Evolutionary conservation across 2,797 vertebrate species (phyloP), one percentile per base, ranked within the genome.

Genomic region (Leuciscus waleckii): DNA sequence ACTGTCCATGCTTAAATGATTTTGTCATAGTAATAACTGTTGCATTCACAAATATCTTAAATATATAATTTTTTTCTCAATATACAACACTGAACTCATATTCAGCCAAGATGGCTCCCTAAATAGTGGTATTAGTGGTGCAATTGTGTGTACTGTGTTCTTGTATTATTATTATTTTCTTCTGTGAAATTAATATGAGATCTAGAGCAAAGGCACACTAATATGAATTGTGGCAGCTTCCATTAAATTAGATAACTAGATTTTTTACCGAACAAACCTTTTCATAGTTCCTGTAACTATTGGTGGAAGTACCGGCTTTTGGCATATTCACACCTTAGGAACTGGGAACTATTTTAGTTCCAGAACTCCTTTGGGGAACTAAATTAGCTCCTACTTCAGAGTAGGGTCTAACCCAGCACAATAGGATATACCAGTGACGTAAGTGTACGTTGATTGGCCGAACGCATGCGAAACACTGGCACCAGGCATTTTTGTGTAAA

Each of bases 1-100:
- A 49, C n/a, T 63, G 54, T 49, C n/a, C n/a, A 49, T 65, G 39
- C 70, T 16, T 63, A 49, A 82, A 61, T 82, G 37, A 41, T 74
- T 61, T 74, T 74, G 81, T 65, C 68, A 61, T 23, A 39, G 67
- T 16, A 39, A 54, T 54, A 19, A 56, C 67, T 56, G 65, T 58
- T 71, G 35, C 5, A 41, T 70, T 81, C 77, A 61, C 13, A 61
- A 17, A 39, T 19, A 26, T 23, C 29, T 4, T 61, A 29, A 78
- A 61, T 35, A 32, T 35, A 43, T 56, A 5, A 26, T 8, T 26
- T n/a, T 39, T 56, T n/a, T 9, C 4, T 39, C 7, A 77, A 26
- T 58, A 26, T 77, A 56, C 51, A 37, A 32, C 35, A 35, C 26
- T 32, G 43, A 54, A 54, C 26, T 51, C 71, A 74, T 75, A 54